Base-by-base conservation (phyloP, 2,888 invertebrate genomes). In the Tiphia femorata region DNA sequence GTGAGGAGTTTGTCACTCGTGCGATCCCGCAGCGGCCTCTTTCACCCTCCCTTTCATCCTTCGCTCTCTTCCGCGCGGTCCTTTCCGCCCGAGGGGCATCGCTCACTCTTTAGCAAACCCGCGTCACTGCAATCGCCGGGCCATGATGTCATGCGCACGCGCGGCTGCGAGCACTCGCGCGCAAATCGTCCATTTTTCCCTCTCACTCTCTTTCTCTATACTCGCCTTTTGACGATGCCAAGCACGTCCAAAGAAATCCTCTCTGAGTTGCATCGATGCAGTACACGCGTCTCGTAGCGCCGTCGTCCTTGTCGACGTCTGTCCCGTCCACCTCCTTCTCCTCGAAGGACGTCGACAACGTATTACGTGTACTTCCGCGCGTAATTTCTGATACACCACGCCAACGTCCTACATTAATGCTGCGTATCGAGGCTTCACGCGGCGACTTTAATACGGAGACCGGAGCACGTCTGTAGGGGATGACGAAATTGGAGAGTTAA, bases 51-150 rank as follows among this genome's bases (percentile, higher is more conserved):
- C 27, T 51, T 49, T 53, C 14, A 53, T 35, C 27, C 41, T 14
- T 17, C 14, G n/a, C 30, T 43, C 43, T 16, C 38, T 55, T 66
- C 53, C 30, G 33, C 44, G 21, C 37, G 21, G 44, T 14, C 35
- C 44, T 35, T 51, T 51, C 21, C 48, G 37, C 47, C 33, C 41
- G 55, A 64, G 58, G 40, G 49, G 42, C 51, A 48, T 40, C 25
- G 47, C 30, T 37, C 44, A 55, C 61, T 57, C 54, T 67, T 59
- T 55, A 52, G 54, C 53, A 49, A 55, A 61, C 51, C 58, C 58
- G 48, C 55, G 38, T 54, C 55, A 49, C 63, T 59, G 49, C 47
- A 47, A 47, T 52, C 43, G 47, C 54, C 29, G 37, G 56, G 42
- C 44, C 55, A n/a, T n/a, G n/a, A n/a, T n/a, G n/a, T n/a, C n/a